Evolutionary conservation across 2,888 invertebrate genomes (phyloP).

Genomic region (Melolontha melolontha): DNA sequence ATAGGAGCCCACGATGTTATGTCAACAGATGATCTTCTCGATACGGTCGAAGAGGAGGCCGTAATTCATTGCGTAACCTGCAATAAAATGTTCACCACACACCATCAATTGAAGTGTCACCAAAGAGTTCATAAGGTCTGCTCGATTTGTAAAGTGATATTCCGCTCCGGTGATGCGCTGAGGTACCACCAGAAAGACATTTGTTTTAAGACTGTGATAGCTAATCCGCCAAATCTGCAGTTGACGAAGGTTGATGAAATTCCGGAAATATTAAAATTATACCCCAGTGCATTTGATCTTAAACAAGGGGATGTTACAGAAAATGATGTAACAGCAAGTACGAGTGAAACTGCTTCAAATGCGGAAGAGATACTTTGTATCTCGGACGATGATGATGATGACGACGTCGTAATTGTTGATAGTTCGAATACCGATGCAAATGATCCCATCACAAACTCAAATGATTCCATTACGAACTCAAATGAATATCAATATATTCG

Average conservation of each 20-base stretch:
- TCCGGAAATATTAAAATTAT: background rate
- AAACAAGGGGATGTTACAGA: background rate
- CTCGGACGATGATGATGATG: conserved; percentile 32
- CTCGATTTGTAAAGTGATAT: conserved; percentile 35
- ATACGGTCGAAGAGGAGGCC: conserved; percentile 24
- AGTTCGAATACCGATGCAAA: background rate
- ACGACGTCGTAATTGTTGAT: conserved; percentile 16
- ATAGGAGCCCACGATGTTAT: background rate
- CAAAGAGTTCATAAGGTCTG: conserved; percentile 30
- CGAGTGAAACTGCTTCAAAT: background rate
- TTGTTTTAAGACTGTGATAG: conserved; percentile 27
- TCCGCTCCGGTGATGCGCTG: conserved; percentile 11
- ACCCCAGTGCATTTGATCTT: background rate
- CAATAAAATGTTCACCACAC: conserved; percentile 23
- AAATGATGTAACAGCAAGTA: background rate
- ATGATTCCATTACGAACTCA: background rate
- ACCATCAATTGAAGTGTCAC: conserved; percentile 13
- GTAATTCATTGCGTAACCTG: conserved; percentile 21
- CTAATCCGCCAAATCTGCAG: conserved; percentile 23
- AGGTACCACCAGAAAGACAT: conserved; percentile 22
- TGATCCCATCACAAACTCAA: background rate
- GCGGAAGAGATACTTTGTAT: conserved; percentile 19
- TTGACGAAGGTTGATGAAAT: conserved; percentile 22
- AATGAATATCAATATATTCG: conserved; percentile 3
- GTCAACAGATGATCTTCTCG: background rate